Conservation (phyloP, 2,113 vertebrate genomes). For the Thinocorus orbignyianus region DNA sequence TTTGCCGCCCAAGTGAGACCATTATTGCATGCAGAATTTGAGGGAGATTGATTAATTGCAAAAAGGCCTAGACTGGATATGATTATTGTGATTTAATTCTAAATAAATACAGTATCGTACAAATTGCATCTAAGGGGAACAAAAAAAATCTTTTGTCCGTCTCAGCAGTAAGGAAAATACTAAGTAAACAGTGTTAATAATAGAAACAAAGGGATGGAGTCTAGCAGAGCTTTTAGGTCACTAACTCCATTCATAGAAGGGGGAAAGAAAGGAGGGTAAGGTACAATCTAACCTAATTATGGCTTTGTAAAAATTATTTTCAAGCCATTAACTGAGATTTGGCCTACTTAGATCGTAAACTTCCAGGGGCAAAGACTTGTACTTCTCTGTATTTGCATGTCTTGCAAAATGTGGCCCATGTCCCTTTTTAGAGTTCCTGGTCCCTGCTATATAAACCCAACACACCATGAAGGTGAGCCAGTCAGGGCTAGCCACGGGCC, state of each 20-base stretch:
- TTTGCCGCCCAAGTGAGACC: background rate
- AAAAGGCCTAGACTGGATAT: background rate
- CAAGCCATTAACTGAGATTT: slow-evolving; percentile 38
- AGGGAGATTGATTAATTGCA: background rate
- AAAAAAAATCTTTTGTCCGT: background rate
- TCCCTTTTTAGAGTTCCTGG: background rate
- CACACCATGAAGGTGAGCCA: background rate
- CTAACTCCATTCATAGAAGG: slow-evolving; percentile 23
- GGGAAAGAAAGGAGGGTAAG: background rate
- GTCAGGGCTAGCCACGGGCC: accelerated
- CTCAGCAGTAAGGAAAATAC: background rate
- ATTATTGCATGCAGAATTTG: background rate
- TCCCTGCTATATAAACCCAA: background rate
- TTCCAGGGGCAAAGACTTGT: background rate
- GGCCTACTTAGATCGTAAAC: slow-evolving; percentile 23
- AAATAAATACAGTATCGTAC: slow-evolving; percentile 28
- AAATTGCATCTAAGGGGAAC: background rate
- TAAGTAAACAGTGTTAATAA: slow-evolving; percentile 42
- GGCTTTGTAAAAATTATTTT: slow-evolving; percentile 35
- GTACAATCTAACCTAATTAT: slow-evolving; percentile 57
- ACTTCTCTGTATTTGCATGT: background rate
- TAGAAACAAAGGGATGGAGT: slow-evolving; percentile 31
- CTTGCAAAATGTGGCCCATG: background rate
- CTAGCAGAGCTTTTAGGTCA: slow-evolving; percentile 41
- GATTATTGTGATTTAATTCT: background rate